These are phyloP conservation scores for Cecidostiba fungosa DNA, from an alignment of 2,888 invertebrate species.

Conservation along the genomic window DNA sequence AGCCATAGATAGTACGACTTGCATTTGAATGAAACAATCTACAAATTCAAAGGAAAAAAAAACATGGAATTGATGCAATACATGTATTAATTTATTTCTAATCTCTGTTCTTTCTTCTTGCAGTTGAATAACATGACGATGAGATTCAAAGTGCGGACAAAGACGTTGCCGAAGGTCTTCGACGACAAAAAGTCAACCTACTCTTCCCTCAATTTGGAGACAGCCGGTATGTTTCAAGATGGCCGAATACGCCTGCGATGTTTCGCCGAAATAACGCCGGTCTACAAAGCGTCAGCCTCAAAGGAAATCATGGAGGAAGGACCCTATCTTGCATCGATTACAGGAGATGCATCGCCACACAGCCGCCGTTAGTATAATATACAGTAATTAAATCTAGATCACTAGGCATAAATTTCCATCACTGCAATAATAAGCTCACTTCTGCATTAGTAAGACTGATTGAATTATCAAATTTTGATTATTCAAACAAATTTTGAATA, in stretches of 20 bases:
- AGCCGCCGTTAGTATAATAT: slow-evolving; percentile 74
- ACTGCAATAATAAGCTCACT: too few species aligned
- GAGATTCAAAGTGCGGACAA: slow-evolving; percentile 68
- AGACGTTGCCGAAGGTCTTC: slow-evolving; percentile 35
- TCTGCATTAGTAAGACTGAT: too few species aligned
- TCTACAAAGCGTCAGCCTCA: slow-evolving; percentile 74
- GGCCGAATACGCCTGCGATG: slow-evolving; percentile 74
- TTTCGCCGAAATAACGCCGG: slow-evolving; percentile 73
- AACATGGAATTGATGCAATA: too few species aligned
- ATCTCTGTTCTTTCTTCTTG: slow-evolving; percentile 60
- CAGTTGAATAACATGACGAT: slow-evolving; percentile 71
- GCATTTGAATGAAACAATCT: too few species aligned
- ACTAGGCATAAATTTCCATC: too few species aligned
- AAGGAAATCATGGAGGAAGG: slow-evolving; percentile 74
- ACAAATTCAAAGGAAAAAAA: too few species aligned
- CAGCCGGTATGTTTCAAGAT: slow-evolving; percentile 73
- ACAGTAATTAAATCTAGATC: too few species aligned
- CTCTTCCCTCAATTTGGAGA: slow-evolving; percentile 73
- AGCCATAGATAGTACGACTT: too few species aligned
- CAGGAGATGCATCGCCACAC: slow-evolving; percentile 76
- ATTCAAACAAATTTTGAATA: too few species aligned
- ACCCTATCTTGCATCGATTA: slow-evolving; percentile 77
- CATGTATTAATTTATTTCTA: too few species aligned
- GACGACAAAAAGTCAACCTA: slow-evolving; percentile 68
- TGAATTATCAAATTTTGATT: too few species aligned